Conservation (phyloP, 2,113 vertebrate species). For the Rhinogobius similis region DNA sequence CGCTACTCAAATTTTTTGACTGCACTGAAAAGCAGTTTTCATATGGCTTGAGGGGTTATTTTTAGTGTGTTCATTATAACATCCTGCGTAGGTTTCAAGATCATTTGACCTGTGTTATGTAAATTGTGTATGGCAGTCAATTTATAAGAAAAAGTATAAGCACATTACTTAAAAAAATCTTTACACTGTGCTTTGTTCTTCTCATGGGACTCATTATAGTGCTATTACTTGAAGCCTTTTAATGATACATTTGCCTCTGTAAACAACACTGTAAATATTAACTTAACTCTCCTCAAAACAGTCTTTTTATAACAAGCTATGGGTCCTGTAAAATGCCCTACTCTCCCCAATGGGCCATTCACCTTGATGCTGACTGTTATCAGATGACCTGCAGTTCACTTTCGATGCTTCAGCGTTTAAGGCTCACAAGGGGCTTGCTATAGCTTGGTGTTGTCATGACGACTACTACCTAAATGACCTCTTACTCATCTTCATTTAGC, state of each 20-base stretch:
- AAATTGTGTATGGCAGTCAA: neutral
- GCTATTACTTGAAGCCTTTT: conserved; percentile 19
- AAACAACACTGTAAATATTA: conserved; percentile 36
- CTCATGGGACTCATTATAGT: conserved; percentile 9
- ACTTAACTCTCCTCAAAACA: conserved; percentile 16
- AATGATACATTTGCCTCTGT: conserved; percentile 19
- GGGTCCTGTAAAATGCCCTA: conserved; percentile 28
- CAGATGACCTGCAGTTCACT: conserved; percentile 9
- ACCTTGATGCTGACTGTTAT: conserved; percentile 12
- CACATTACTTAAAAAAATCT: neutral
- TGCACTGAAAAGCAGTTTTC: no score
- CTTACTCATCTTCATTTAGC: neutral
- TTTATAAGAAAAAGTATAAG: neutral
- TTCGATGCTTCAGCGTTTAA: conserved; percentile 11
- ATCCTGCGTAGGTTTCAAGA: no score
- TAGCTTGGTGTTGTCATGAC: neutral
- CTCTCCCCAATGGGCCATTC: conserved; percentile 21
- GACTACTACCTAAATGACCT: neutral
- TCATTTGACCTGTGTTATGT: neutral
- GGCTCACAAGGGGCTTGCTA: conserved; percentile 1
- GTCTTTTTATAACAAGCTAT: conserved; percentile 26
- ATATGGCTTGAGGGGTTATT: no score
- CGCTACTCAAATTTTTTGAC: no score
- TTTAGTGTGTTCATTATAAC: no score
- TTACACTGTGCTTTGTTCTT: conserved; percentile 13